Conservation (phyloP, 2,888 invertebrate species). For the Andricus quercusramuli region DNA sequence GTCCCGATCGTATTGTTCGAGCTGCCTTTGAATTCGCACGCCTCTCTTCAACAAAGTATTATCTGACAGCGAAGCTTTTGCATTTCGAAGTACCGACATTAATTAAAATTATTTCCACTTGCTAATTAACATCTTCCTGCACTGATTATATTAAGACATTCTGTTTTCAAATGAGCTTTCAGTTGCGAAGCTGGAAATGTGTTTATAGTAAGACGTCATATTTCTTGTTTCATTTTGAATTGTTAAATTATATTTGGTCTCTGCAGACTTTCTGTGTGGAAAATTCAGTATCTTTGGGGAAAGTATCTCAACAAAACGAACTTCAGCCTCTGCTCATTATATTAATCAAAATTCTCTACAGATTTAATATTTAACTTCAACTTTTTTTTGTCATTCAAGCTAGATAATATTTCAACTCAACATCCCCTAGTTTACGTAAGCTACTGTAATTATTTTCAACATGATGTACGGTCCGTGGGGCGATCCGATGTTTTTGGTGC, state of each 20-base stretch:
- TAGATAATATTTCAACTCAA: background rate
- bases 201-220: background rate
- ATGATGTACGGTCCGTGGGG: background rate
- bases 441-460: background rate
- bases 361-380: background rate
- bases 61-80: constrained; percentile 56
- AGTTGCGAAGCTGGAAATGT: constrained; percentile 21
- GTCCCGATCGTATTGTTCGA: constrained; percentile 69
- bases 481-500: background rate
- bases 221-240: constrained; percentile 2
- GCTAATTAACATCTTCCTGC: constrained; percentile 35
- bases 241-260: constrained; percentile 1
- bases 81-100: constrained; percentile 42
- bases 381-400: background rate
- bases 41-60: constrained; percentile 50
- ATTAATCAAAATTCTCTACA: background rate
- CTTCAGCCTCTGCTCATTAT: background rate
- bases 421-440: background rate
- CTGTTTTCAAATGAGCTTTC: constrained; percentile 29
- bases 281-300: background rate
- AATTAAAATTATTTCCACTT: constrained; percentile 29
- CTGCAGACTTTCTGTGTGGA: background rate
- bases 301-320: background rate
- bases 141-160: constrained; percentile 22
- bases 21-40: constrained; percentile 62